Base-by-base conservation (phyloP, 2,888 invertebrate species). In the Cylloceria caligata region DNA sequence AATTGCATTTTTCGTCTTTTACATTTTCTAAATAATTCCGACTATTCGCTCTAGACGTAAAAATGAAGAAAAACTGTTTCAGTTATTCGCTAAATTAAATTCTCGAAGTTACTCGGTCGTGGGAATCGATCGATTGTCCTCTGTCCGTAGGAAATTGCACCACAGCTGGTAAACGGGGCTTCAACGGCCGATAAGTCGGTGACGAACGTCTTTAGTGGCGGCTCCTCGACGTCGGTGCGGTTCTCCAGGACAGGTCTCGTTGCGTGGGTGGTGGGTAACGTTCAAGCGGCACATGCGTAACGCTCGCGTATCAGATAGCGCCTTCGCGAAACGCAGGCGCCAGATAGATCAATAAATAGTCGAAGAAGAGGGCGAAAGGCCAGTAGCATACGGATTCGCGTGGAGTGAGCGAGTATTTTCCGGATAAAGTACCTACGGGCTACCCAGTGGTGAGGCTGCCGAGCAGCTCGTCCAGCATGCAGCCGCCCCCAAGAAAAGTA, bases 401-500 rank as follows among this genome's bases (percentile, higher is more conserved):
- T 88, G 80, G 88, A 86, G 91, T 85, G 87, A 90, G 88, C 85
- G 81, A 81, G 80, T 82, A 84, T 83, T 85, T 86, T 83, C 83
- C 83, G 80, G 75, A 79, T 78, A 82, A 85, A 80, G 77, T 80
- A 62, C 69, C 74, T 81, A 85, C 85, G 86, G 87, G 81, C 83
- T 84, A 80, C 71, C 71, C 71, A 87, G 88, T 88, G 88, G 90
- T 87, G 89, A 89, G 88, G 89, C 90, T 89, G 90, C 89, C 79
- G 84, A 88, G 87, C 88, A 87, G 89, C 88, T 89, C 86, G 86
- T 89, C 87, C 93, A 93, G 90, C 94, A 97, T 97, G 97, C 97
- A 97, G 95, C 97, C 97, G 91, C 97, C 97, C 91, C 97, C 97
- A 92, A 96, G 97, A 94, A 97, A 97, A 96, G 97, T 97, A 94